These are phyloP conservation scores for Siphlonurus alternatus DNA, from an alignment of 2,888 invertebrate genomes.

Conservation along the genomic window DNA sequence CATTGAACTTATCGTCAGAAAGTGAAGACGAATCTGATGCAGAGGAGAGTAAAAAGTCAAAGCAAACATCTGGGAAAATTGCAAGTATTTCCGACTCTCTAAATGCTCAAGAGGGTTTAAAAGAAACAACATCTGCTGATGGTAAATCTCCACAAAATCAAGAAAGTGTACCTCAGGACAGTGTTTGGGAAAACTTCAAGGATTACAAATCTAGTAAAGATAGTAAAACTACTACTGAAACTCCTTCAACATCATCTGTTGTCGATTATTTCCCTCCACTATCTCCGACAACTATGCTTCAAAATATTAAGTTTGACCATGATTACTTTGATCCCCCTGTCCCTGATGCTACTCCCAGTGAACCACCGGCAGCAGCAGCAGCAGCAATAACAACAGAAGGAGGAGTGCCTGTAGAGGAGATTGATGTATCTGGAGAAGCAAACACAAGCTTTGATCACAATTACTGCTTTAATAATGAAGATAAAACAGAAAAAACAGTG, in stretches of 20 bases:
- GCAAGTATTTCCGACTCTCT: slow-evolving; percentile 19
- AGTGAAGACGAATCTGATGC: slow-evolving; percentile 53
- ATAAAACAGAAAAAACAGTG: slow-evolving; percentile 6
- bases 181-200: slow-evolving; percentile 61
- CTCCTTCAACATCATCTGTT: slow-evolving; percentile 7
- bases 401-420: slow-evolving; percentile 11
- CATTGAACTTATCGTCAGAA: slow-evolving; percentile 61
- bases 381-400: slow-evolving; percentile 22
- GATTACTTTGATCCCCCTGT: slow-evolving; percentile 44
- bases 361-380: slow-evolving; percentile 15
- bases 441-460: slow-evolving; percentile 27
- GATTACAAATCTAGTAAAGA: slow-evolving; percentile 53
- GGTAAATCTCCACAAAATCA: slow-evolving; percentile 18
- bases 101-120: slow-evolving; percentile 3
- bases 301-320: slow-evolving; percentile 40
- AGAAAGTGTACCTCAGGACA: slow-evolving; percentile 37
- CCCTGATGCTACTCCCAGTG: slow-evolving; percentile 1
- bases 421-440: slow-evolving; percentile 18
- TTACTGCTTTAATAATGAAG: slow-evolving; percentile 21
- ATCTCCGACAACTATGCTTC: slow-evolving; percentile 9
- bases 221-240: slow-evolving; percentile 26
- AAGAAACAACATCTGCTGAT: slow-evolving; percentile 4
- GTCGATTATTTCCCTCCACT: neutral
- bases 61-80: slow-evolving; percentile 18
- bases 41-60: slow-evolving; percentile 27